Evolutionary conservation across 2,888 invertebrate genomes (phyloP).

Genomic region (Acleris laterana): DNA sequence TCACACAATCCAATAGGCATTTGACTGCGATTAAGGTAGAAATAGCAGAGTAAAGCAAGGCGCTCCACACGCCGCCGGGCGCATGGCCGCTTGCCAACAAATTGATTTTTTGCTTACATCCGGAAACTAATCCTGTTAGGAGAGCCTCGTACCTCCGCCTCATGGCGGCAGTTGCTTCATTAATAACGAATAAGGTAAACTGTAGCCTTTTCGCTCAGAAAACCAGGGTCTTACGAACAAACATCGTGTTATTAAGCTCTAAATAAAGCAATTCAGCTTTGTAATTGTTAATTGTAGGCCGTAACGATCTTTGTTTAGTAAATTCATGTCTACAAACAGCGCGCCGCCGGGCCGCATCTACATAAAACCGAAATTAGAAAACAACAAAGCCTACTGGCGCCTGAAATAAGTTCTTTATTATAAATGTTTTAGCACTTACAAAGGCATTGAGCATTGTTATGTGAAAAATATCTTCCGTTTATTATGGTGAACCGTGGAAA

Average conservation of each 20-base stretch:
- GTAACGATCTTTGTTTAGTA: constrained; percentile 69
- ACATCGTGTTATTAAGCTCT: constrained; percentile 51
- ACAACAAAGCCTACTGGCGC: background rate
- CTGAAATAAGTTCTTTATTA: constrained; percentile 5
- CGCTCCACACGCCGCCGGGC: constrained; percentile 38
- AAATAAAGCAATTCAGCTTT: constrained; percentile 69
- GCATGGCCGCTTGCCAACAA: constrained; percentile 59
- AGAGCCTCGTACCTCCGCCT: constrained; percentile 42
- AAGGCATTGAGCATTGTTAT: background rate
- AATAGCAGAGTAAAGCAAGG: constrained; percentile 17
- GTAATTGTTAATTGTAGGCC: constrained; percentile 65
- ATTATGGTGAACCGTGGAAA: no score
- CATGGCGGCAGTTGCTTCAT: constrained; percentile 43
- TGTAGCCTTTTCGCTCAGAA: constrained; percentile 12
- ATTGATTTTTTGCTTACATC: constrained; percentile 61
- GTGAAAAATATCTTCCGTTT: background rate
- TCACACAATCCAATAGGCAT: background rate
- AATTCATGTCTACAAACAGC: constrained; percentile 52
- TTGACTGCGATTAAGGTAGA: constrained; percentile 6
- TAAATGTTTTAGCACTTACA: background rate
- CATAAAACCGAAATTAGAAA: constrained; percentile 40
- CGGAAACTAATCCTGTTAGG: constrained; percentile 52
- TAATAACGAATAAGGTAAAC: constrained; percentile 28
- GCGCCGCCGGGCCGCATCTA: constrained; percentile 44
- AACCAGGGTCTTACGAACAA: constrained; percentile 17